Conservation (phyloP, 1,140 invertebrate species). For the Lucilia cuprina region DNA sequence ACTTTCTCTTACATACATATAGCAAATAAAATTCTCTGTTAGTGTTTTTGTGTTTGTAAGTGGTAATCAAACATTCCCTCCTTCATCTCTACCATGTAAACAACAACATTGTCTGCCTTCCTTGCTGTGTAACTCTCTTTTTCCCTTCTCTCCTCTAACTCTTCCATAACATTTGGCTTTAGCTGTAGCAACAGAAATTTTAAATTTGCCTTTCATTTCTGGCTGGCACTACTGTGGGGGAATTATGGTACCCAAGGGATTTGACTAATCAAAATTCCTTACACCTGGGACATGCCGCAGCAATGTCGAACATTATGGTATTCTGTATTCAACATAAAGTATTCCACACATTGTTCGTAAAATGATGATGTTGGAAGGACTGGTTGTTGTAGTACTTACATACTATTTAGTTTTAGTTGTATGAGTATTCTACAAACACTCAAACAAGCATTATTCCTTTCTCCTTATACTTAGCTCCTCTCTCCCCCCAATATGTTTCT, state of each 20-base stretch:
- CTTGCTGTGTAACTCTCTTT: not conserved
- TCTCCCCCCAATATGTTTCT: not conserved
- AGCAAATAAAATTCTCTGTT: no score
- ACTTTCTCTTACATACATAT: no score
- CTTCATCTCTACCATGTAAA: no score
- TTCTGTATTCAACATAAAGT: slow-evolving; percentile 23
- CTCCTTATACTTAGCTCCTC: not conserved
- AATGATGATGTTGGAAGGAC: not conserved
- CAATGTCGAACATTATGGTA: slow-evolving; percentile 30
- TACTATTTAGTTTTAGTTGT: not conserved
- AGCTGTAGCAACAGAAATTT: not conserved
- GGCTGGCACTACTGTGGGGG: slow-evolving; percentile 49
- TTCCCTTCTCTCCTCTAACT: not conserved
- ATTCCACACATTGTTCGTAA: not conserved
- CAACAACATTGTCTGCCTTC: not conserved
- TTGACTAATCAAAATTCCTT: slow-evolving; percentile 63
- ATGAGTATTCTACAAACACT: not conserved
- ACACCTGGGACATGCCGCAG: slow-evolving; percentile 50
- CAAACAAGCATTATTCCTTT: not conserved
- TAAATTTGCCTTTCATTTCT: slow-evolving; percentile 1
- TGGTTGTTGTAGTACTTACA: not conserved
- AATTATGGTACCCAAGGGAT: slow-evolving; percentile 61
- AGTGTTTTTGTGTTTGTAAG: no score
- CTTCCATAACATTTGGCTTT: not conserved
- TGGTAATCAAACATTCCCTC: no score